Conservation (phyloP, 2,888 invertebrate species). For the Eremobia ochroleuca region DNA sequence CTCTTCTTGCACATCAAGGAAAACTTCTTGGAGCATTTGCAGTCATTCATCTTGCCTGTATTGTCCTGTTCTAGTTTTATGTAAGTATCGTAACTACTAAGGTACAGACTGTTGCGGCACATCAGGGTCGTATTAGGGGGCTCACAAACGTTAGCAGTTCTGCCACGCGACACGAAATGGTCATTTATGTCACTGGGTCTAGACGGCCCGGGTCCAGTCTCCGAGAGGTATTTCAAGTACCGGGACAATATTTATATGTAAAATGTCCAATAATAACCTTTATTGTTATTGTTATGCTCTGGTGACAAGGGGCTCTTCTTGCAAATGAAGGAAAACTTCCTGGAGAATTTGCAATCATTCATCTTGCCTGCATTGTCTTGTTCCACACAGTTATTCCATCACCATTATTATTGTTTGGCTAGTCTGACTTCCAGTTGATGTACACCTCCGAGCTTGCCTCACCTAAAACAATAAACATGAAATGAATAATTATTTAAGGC, state of each 20-base stretch:
- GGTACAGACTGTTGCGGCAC: neutral
- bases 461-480: conserved; percentile 5
- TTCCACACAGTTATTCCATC: conserved; percentile 5
- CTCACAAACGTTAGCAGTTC: too few species aligned
- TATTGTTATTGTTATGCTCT: conserved; percentile 80
- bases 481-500: neutral
- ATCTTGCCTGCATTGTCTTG: conserved; percentile 60
- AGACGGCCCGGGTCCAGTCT: too few species aligned
- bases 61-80: neutral
- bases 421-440: neutral
- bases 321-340: conserved; percentile 79
- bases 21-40: conserved; percentile 69
- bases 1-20: conserved; percentile 84
- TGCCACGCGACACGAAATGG: too few species aligned
- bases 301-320: conserved; percentile 76
- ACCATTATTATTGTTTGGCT: neutral
- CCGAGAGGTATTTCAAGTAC: neutral
- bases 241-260: neutral
- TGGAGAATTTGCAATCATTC: conserved; percentile 74
- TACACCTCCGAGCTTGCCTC: conserved; percentile 1
- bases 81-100: neutral
- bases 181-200: too few species aligned
- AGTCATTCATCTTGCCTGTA: conserved; percentile 73
- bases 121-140: too few species aligned
- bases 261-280: conserved; percentile 25